Conservation (phyloP, 1,140 invertebrate species). For the Drosophila sp. region DNA sequence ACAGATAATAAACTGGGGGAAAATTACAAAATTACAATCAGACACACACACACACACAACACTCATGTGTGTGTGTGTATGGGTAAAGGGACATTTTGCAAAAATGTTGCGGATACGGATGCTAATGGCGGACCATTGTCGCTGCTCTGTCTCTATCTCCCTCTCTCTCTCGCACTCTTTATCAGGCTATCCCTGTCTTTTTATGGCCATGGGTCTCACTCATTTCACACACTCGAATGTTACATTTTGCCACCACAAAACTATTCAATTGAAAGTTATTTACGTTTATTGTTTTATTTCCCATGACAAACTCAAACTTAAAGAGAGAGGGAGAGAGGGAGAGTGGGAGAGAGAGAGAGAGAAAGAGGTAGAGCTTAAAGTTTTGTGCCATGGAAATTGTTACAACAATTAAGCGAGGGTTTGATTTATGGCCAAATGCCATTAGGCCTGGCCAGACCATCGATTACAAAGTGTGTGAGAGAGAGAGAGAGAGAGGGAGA, state of each 20-base stretch:
- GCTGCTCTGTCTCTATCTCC: constrained; percentile 18
- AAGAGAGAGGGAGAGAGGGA: background rate
- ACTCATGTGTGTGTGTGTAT: constrained; percentile 27
- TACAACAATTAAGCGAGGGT: constrained; percentile 45
- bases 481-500: background rate
- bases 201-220: constrained; percentile 45
- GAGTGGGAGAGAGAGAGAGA: background rate
- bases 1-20: constrained; percentile 79
- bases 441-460: constrained; percentile 66
- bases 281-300: constrained; percentile 72
- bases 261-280: constrained; percentile 81
- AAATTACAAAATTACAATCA: constrained; percentile 81
- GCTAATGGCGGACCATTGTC: constrained; percentile 77
- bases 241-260: constrained; percentile 73
- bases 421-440: constrained; percentile 80
- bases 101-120: constrained; percentile 39
- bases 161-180: background rate
- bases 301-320: constrained; percentile 26
- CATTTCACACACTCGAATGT: constrained; percentile 33
- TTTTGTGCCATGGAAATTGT: background rate
- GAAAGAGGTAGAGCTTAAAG: background rate
- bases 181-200: constrained; percentile 20
- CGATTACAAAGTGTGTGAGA: constrained; percentile 45
- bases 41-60: constrained; percentile 33
- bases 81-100: constrained; percentile 7